A percentile compares a stretch with the other conserved stretches of the same genome.
phyloP scores from a whole-genome alignment of 2,797 vertebrate genomes.

The Triplophysa bombifrons region DNA sequence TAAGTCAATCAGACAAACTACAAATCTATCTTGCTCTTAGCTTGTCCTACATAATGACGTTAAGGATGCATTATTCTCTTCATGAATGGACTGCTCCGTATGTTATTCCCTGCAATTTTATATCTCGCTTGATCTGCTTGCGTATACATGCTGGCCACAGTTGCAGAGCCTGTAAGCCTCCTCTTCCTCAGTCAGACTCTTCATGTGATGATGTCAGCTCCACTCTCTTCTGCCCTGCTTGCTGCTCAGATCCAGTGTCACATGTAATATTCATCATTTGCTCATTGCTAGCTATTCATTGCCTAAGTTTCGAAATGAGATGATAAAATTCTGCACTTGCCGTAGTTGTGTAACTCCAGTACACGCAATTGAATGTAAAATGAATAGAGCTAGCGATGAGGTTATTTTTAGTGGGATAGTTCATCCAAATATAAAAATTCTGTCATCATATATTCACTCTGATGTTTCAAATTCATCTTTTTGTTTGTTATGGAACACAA shows the following conservation, averaged over 20 bases:
- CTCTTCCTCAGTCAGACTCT: slow-evolving; percentile 21
- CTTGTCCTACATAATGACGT: slow-evolving; percentile 18
- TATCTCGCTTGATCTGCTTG: slow-evolving; percentile 42
- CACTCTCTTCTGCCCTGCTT: slow-evolving; percentile 57
- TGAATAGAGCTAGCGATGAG: not conserved
- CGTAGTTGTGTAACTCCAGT: not conserved
- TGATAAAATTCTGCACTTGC: not conserved
- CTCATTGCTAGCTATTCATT: slow-evolving; percentile 52
- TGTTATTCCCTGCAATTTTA: slow-evolving; percentile 36
- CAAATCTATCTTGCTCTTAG: slow-evolving; percentile 7
- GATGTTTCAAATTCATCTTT: not conserved
- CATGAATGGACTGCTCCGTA: slow-evolving; percentile 17
- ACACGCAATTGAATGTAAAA: not conserved
- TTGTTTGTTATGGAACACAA: not conserved
- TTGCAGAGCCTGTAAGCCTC: slow-evolving; percentile 5
- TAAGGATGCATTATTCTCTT: slow-evolving; percentile 7
- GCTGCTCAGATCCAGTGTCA: slow-evolving; percentile 60
- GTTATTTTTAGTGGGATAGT: not conserved
- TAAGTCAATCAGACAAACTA: not conserved
- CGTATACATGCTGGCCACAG: slow-evolving; percentile 40
- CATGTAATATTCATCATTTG: slow-evolving; percentile 58
- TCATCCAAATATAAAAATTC: not conserved
- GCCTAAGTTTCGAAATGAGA: slow-evolving; percentile 43
- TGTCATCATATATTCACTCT: not conserved
- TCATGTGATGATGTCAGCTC: slow-evolving; percentile 53